These are phyloP conservation scores for Odobenus rosmarus DNA, from an alignment of 2,113 vertebrate species.

Conservation along the genomic window DNA sequence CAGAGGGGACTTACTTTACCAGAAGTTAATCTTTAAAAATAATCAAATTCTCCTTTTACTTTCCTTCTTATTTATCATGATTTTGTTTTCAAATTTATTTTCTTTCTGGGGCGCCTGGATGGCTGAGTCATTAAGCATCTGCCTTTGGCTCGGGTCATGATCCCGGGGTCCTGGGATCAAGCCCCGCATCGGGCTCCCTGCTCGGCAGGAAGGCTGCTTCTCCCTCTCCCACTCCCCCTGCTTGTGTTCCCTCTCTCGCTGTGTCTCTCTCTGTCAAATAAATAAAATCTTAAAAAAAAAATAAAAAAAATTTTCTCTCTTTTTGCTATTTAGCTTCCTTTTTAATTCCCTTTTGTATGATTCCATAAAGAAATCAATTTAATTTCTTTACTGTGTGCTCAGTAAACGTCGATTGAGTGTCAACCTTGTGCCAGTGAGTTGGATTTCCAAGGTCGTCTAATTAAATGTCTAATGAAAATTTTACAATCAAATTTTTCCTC, in stretches of 20 bases:
- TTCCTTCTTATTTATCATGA: neutral
- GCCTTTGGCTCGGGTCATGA: too few species aligned
- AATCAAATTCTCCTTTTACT: neutral
- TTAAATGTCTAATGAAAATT: neutral
- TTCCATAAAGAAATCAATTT: neutral
- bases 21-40: neutral
- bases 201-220: too few species aligned
- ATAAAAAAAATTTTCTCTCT: neutral
- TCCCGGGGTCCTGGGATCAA: too few species aligned
- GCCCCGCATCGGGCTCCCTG: too few species aligned
- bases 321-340: neutral
- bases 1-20: neutral
- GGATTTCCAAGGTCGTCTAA: neutral
- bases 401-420: neutral
- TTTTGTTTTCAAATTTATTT: neutral
- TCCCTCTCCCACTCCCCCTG: too few species aligned
- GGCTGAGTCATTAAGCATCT: too few species aligned
- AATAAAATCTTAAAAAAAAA: too few species aligned
- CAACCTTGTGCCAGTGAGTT: neutral
- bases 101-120: neutral
- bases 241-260: too few species aligned
- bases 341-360: neutral
- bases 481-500: neutral
- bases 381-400: neutral
- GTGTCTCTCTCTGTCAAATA: too few species aligned